Conservation (phyloP, 2,113 vertebrate species). For the Phaetusa simplex region DNA sequence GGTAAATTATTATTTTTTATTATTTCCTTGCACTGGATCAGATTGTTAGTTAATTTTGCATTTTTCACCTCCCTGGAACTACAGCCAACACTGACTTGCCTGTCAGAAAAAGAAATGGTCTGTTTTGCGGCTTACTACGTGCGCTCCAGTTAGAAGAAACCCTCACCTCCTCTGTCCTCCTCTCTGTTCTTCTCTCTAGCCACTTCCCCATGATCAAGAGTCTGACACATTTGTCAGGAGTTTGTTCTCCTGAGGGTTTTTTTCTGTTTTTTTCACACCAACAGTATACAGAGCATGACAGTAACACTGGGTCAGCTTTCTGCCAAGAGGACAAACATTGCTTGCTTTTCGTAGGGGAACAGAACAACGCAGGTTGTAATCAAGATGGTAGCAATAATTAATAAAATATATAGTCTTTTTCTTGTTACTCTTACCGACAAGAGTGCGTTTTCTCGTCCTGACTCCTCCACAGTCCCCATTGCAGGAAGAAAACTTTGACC, state of each 20-base stretch:
- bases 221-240: background rate
- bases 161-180: background rate
- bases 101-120: background rate
- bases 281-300: background rate
- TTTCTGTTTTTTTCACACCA: background rate
- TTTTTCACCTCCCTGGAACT: background rate
- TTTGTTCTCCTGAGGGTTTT: background rate
- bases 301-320: background rate
- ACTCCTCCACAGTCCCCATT: constrained; percentile 94
- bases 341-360: background rate
- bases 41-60: background rate
- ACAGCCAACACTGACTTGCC: background rate
- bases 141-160: background rate
- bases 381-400: background rate
- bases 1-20: no score
- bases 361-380: background rate
- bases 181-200: background rate
- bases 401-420: background rate
- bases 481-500: constrained; percentile 97
- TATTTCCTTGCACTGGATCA: background rate
- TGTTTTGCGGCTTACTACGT: background rate
- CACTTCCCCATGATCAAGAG: background rate
- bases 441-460: constrained; percentile 88
- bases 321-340: background rate
- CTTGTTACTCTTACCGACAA: constrained; percentile 85